Conservation (phyloP, 2,113 vertebrate genomes). For the Ciconia stormi region DNA sequence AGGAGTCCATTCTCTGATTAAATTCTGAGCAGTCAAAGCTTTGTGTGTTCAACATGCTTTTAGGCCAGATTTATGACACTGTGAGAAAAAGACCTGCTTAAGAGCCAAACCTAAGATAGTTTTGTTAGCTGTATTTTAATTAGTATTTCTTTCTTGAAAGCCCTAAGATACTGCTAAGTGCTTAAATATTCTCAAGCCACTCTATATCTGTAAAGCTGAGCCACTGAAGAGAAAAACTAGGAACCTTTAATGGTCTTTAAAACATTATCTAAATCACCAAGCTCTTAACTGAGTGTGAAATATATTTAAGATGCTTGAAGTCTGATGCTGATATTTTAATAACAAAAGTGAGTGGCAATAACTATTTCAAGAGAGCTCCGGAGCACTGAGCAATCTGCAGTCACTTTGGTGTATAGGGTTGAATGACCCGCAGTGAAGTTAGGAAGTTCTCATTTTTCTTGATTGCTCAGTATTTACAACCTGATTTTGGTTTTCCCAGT, state of each 20-base stretch:
- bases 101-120: not conserved
- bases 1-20: conserved; percentile 17
- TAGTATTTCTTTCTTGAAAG: not conserved
- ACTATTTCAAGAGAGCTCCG: not conserved
- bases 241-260: not conserved
- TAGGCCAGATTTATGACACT: conserved; percentile 30
- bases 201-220: not conserved
- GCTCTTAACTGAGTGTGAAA: not conserved
- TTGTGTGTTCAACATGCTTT: not conserved
- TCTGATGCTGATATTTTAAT: not conserved
- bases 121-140: conserved; percentile 24
- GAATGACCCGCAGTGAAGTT: not conserved
- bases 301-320: not conserved
- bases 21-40: not conserved
- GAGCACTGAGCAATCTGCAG: not conserved
- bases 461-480: not conserved
- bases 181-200: not conserved
- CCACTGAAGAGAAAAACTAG: not conserved
- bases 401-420: not conserved
- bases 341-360: not conserved
- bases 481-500: not conserved
- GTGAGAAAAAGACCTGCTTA: not conserved
- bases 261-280: not conserved
- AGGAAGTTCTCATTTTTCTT: not conserved
- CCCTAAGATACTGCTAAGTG: not conserved